Percentiles rank a stretch among this genome's conserved stretches.
Conservation (phyloP, 30 jellyfish, hydroid and myxozoan genomes). For the Hydra vulgaris region DNA sequence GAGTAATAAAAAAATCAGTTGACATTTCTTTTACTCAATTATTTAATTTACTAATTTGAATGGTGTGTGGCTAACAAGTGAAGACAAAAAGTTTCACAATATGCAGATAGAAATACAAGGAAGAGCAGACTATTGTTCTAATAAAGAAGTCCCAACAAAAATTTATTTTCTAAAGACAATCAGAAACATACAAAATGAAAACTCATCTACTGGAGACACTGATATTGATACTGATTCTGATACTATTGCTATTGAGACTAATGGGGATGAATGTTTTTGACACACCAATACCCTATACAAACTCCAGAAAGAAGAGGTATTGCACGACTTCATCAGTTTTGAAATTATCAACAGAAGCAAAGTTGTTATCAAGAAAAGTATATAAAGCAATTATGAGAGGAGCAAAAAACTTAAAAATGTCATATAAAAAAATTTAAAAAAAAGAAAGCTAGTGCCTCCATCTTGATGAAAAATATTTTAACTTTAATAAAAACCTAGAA, state of each 20-base stretch:
- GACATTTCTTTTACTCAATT: not conserved
- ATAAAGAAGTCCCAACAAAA: not conserved
- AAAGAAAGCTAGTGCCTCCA: not conserved
- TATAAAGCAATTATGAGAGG: not conserved
- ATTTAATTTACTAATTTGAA: not conserved
- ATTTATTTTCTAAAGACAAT: not conserved
- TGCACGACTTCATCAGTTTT: not conserved
- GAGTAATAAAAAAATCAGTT: not conserved
- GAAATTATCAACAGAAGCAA: not conserved
- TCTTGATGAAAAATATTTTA: too few relatives aligned
- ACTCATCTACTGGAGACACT: not conserved
- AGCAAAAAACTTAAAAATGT: not conserved
- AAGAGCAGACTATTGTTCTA: not conserved
- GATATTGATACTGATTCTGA: not conserved
- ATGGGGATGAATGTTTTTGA: not conserved
- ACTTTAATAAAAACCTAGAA: not conserved
- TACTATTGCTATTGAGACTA: not conserved
- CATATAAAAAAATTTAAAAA: too few relatives aligned
- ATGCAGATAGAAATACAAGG: not conserved
- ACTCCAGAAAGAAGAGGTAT: not conserved
- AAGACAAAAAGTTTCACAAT: not conserved
- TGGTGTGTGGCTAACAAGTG: not conserved
- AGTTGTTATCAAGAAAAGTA: not conserved
- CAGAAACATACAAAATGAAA: not conserved
- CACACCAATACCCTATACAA: not conserved